Evolutionary conservation across 2,113 vertebrate genomes (phyloP), one percentile per base, ranked within the genome.

Genomic region (Lophura nycthemera): DNA sequence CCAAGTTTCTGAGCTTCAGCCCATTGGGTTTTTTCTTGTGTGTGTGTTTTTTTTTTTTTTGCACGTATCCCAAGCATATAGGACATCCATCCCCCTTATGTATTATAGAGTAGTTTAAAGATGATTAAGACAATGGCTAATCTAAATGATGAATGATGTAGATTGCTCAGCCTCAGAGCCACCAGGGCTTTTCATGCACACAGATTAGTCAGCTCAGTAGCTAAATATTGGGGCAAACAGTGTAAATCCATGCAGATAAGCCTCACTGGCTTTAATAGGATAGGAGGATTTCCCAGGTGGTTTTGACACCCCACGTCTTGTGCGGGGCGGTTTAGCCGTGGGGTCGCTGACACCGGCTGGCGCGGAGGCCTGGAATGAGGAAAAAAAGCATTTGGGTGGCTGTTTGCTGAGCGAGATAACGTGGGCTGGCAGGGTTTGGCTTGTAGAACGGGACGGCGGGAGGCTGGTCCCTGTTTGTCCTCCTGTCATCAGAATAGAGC

Each of bases 91-190:
- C 92, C 85, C 75, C 50, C 80, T 83, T 91, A 94, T 95, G 79
- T 95, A 94, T 94, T 95, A 91, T 89, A 88, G 76, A 95, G 89
- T 50, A 93, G 74, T 89, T 96, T 96, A 95, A 91, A 95, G 86
- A 93, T 80, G 89, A 96, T 96, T 96, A 96, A 96, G 93, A 95
- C 92, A 96, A 95, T 89, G 87, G 90, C 87, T 89, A 94, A 95
- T 95, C 86, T 96, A 86, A 89, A 81, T 92, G 94, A 96, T 94
- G 94, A 96, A 90, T 85, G 57, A 89, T 89, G 93, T 89, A 89
- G 81, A 89, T 91, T 90, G 90, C 92, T 92, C 93, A 92, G 92
- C 74, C 83, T 83, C 70, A 86, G 87, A 88, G 95, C 89, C 86
- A 92, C 74, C 3, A 0, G 30, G 57, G 48, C n/a, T 94, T 95